Base-by-base conservation (phyloP, 2,888 invertebrate species). In the Crematogaster levior region DNA sequence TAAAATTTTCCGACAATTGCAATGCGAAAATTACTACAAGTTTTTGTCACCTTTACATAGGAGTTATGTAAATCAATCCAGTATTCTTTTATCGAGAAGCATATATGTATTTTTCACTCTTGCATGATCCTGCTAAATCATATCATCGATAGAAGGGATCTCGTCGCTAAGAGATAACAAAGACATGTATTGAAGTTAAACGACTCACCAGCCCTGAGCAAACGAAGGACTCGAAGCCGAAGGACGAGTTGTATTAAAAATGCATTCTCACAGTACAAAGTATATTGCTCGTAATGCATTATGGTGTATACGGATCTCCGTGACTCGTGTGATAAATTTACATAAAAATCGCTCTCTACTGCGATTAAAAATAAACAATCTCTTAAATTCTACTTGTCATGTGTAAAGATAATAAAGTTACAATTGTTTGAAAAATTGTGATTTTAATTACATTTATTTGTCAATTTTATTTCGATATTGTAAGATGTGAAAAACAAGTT, bases 201-300 rank as follows among this genome's bases (percentile, higher is more conserved):
- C 82, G 81, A 88, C 82, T 86, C 65, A 88, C 70, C 90, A 91
- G 90, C 90, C 91, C 90, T 92, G 92, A 91, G 90, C 86, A 84
- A 90, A 48, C 88, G 92, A 92, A 92, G 91, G 91, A 92, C 92
- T 91, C 85, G 87, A 68, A 82, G 84, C 73, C 90, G 92, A 92
- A 92, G 92, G 92, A 92, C 92, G 87, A 82, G 73, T 73, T 53
- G 70, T 40, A 79, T 82, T 74, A 86, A 84, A 88, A 88, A 88
- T 85, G 89, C 90, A 92, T 91, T 92, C 88, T 86, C 87, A 85
- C 72, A 80, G 83, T 82, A 81, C 74, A 80, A 75, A 80, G 77
- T 66, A 48, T 74, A 60, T 40, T 37, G 61, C 80, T 27, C n/a
- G 56, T 43, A 56, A 61, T 58, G 58, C 51, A 75, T 48, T 73